Conservation (phyloP, 2,888 invertebrate genomes). For the Tetragnatha montana region DNA sequence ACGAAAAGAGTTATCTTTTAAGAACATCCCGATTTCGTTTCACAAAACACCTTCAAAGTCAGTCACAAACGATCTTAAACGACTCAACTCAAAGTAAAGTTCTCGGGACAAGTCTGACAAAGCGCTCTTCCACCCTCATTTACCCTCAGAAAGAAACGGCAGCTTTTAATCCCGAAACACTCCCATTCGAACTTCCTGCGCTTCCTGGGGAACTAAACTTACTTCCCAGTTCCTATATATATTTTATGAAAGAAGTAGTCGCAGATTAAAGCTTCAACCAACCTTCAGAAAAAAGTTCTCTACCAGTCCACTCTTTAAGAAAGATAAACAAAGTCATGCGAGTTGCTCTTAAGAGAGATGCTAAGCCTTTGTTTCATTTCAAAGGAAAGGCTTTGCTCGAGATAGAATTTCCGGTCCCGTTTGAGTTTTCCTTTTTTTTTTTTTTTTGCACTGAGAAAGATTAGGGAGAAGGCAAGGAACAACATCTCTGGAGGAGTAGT, state of each 20-base stretch:
- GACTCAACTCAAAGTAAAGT: neutral
- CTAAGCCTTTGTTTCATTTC: conserved; percentile 56
- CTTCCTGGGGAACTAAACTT: neutral
- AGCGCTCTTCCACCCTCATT: neutral
- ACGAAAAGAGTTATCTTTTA: no score
- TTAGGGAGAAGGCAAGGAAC: conserved; percentile 18
- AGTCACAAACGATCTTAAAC: no score
- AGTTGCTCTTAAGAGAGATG: conserved; percentile 17
- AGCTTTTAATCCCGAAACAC: neutral
- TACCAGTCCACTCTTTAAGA: conserved; percentile 5
- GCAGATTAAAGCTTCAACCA: neutral
- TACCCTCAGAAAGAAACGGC: neutral
- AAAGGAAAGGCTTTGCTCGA: conserved; percentile 18
- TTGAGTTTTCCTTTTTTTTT: conserved; percentile 11
- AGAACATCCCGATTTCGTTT: no score
- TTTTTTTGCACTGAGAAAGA: conserved; percentile 12
- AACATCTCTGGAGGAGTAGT: conserved; percentile 3
- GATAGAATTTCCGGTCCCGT: conserved; percentile 44
- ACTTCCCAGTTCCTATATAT: neutral
- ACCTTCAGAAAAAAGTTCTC: conserved; percentile 1
- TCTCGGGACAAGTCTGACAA: neutral
- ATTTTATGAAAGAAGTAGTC: neutral
- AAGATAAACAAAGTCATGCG: conserved; percentile 39
- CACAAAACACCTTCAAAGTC: no score
- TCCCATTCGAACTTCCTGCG: neutral